phyloP scores from a whole-genome alignment of 2,113 vertebrate species.

The Saguinus imperator region DNA sequence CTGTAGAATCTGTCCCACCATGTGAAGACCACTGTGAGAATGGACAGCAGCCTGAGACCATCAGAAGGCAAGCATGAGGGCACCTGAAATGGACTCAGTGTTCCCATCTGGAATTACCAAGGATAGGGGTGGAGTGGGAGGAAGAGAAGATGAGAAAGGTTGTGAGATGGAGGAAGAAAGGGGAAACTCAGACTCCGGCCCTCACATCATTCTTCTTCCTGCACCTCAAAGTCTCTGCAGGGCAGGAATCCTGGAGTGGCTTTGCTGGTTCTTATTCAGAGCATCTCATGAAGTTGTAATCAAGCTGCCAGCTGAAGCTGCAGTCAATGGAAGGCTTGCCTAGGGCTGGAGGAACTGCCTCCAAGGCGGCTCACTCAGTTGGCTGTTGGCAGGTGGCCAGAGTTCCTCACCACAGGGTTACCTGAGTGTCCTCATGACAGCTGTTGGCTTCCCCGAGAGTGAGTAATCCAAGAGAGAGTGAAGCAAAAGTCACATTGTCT shows the following conservation, averaged over 20 bases:
- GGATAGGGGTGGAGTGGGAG: not conserved
- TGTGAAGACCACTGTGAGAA: not conserved
- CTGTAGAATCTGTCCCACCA: not conserved
- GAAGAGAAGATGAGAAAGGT: not conserved
- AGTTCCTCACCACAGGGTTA: not conserved
- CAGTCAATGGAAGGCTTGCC: not conserved
- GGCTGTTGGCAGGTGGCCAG: not conserved
- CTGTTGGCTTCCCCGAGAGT: not conserved
- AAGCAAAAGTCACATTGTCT: not conserved
- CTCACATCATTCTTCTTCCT: not conserved
- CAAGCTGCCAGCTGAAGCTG: not conserved
- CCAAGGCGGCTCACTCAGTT: accelerated
- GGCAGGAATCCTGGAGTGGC: not conserved
- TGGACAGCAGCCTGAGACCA: not conserved
- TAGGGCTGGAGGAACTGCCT: not conserved
- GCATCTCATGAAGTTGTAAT: not conserved
- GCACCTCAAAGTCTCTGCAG: not conserved
- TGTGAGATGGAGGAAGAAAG: not conserved
- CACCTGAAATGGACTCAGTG: not conserved
- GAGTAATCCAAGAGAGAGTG: not conserved
- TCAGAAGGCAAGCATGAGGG: not conserved
- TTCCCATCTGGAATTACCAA: not conserved
- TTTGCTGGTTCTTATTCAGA: not conserved
- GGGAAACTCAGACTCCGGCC: not conserved
- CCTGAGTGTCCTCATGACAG: not conserved